Percentiles rank a stretch among this genome's conserved stretches.
Conservation (phyloP, 2,113 vertebrate species). For the Himantopus leucocephalus region DNA sequence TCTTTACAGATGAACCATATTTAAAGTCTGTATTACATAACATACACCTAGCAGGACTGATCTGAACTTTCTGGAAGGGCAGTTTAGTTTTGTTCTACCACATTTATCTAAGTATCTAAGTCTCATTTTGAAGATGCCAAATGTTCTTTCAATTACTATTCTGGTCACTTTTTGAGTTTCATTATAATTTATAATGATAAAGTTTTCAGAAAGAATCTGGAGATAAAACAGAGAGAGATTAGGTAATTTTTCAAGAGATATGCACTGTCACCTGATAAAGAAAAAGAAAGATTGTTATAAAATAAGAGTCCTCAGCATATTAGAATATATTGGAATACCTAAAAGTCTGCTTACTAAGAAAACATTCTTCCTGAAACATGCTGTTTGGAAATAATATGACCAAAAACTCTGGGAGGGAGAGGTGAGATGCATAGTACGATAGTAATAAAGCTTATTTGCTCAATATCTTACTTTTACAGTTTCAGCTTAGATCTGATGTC, state of each 20-base stretch:
- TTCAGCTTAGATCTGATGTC: neutral
- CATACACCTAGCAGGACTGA: neutral
- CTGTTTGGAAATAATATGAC: neutral
- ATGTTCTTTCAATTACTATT: constrained; percentile 59
- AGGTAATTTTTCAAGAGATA: constrained; percentile 64
- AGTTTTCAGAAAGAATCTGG: constrained; percentile 48
- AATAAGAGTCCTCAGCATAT: neutral
- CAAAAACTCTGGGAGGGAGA: neutral
- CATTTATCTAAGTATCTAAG: neutral
- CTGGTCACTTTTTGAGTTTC: constrained; percentile 51
- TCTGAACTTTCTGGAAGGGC: constrained; percentile 8
- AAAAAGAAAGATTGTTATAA: neutral
- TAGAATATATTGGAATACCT: neutral
- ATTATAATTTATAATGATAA: constrained; percentile 70
- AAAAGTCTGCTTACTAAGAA: neutral
- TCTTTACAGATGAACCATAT: neutral
- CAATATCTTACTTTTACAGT: neutral
- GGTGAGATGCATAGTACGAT: neutral
- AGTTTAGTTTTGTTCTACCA: neutral
- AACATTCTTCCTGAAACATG: neutral
- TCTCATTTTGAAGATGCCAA: constrained; percentile 26
- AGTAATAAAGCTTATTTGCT: neutral
- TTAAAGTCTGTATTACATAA: constrained; percentile 16
- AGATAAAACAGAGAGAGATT: constrained; percentile 59
- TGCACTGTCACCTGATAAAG: constrained; percentile 12